Base-by-base conservation (phyloP, 2,888 invertebrate species). In the Agriopis aurantiaria region DNA sequence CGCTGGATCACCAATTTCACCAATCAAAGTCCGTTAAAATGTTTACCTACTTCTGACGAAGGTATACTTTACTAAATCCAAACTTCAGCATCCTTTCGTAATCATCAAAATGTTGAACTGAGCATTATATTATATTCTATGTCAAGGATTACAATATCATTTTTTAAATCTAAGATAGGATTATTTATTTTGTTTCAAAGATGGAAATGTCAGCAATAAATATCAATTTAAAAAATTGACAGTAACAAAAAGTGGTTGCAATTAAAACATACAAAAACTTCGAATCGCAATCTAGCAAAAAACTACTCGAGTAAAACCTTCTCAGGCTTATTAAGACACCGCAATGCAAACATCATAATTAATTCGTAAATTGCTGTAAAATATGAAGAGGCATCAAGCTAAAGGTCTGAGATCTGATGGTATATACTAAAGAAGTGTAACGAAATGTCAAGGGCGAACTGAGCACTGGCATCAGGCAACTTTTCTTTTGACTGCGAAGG, bases 401-500 rank as follows among this genome's bases (percentile, higher is more conserved):
- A 85, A 84, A 85, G 84, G 85, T 82, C 81, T 80, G 81, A 75
- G 78, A 85, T 82, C 81, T 80, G 81, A 83, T 81, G 82, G 78
- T 79, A 78, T 78, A 78, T 79, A 81, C 82, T 77, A 82, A 78
- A 87, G 86, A 85, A 86, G 81, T 84, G 84, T 83, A 84, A 82
- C 80, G 66, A 90, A 91, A 91, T 91, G 91, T 90, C 91, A 91
- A 90, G 91, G 91, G 78, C 33, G 33, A 40, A 51, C 17, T 14
- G 57, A 75, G 72, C 80, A 69, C 77, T 79, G 72, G 58, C 69
- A 53, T 57, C 56, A 46, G 46, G 64, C 70, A 70, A 75, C 74
- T 75, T 75, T 75, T 76, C 71, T 73, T 71, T 72, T 45, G 12
- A 58, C 46, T 53, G 51, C 56, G 65, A 71, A 75, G 66, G 68